Evolutionary conservation across 1,140 invertebrate genomes (phyloP).

Genomic region (Heliconius melpomene): DNA sequence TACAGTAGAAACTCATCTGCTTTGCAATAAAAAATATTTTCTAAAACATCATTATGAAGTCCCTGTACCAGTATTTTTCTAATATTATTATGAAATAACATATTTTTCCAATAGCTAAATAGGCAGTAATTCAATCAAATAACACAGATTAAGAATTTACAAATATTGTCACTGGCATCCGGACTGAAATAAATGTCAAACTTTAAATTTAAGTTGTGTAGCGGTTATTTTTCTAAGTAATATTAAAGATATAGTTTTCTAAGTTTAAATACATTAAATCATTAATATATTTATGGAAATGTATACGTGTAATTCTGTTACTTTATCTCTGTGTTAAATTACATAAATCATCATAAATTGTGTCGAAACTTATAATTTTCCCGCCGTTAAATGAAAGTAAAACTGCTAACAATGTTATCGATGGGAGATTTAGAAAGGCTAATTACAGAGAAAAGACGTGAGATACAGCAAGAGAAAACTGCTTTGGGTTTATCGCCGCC

Average conservation of each 20-base stretch:
- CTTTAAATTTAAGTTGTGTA: constrained; percentile 8
- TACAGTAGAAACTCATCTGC: too few relatives aligned
- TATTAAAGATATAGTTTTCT: neutral
- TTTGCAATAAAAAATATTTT: too few relatives aligned
- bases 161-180: neutral
- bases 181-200: neutral
- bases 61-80: too few relatives aligned
- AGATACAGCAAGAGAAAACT: constrained; percentile 73
- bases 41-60: too few relatives aligned
- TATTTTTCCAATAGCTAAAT: neutral
- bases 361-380: constrained; percentile 43
- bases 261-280: neutral
- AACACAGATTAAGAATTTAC: neutral
- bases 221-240: neutral
- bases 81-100: neutral
- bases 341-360: neutral
- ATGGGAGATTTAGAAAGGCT: constrained; percentile 71
- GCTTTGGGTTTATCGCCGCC: constrained; percentile 53
- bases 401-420: constrained; percentile 67
- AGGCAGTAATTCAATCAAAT: neutral
- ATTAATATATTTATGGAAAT: neutral
- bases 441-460: constrained; percentile 69
- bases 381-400: constrained; percentile 48
- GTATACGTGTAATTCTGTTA: neutral
- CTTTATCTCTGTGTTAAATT: neutral